Evolutionary conservation across 2,888 invertebrate genomes (phyloP).

Genomic region (Himalopsyche tibetana): DNA sequence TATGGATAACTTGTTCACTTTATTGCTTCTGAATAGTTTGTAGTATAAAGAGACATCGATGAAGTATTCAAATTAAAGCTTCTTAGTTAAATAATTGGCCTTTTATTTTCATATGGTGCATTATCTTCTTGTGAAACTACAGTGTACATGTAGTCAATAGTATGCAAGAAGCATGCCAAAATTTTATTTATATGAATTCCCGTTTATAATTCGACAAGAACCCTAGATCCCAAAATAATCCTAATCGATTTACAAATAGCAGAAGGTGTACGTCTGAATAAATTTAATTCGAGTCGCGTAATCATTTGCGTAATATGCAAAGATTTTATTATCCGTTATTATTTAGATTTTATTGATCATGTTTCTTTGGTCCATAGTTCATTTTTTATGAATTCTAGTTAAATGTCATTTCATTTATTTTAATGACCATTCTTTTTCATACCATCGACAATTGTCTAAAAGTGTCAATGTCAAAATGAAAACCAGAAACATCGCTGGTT

Average conservation of each 20-base stretch:
- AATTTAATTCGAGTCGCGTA: not conserved
- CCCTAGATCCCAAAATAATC: conserved; percentile 43
- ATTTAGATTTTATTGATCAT: not conserved
- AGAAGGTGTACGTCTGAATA: not conserved
- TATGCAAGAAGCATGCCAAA: conserved; percentile 34
- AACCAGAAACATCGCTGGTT: not conserved
- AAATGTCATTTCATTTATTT: not conserved
- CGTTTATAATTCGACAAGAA: conserved; percentile 35
- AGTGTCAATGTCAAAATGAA: not conserved
- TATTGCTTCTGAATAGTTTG: conserved; percentile 42
- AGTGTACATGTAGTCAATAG: not conserved
- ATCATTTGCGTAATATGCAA: not conserved
- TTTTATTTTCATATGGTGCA: conserved; percentile 4
- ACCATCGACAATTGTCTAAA: not conserved
- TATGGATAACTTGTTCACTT: conserved; percentile 38
- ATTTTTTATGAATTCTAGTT: not conserved
- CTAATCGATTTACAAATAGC: conserved; percentile 37
- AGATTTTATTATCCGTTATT: not conserved
- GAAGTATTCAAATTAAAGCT: conserved; percentile 43
- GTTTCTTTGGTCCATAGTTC: not conserved
- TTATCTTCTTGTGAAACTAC: conserved; percentile 3
- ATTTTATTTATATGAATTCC: conserved; percentile 41
- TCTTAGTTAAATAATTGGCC: conserved; percentile 37
- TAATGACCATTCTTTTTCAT: not conserved
- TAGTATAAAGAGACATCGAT: conserved; percentile 42